These are phyloP conservation scores for Metridium senile DNA, from an alignment of 92 coral and sea anemone species.

Conservation along the genomic window DNA sequence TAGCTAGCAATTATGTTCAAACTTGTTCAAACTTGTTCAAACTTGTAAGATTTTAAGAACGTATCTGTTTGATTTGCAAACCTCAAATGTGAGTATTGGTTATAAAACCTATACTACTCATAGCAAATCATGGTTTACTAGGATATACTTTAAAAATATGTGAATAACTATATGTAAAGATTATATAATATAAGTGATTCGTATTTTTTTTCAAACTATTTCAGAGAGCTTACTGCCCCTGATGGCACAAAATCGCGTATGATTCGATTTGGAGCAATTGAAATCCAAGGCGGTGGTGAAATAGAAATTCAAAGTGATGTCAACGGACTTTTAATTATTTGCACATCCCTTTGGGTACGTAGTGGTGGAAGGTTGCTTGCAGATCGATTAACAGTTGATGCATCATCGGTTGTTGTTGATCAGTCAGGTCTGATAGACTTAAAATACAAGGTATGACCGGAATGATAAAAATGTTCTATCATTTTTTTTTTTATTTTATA, in stretches of 20 bases:
- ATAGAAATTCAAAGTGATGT: slow-evolving; percentile 67
- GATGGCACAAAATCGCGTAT: slow-evolving; percentile 61
- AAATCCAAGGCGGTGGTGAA: slow-evolving; percentile 66
- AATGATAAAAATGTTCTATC: background rate
- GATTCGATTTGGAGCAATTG: slow-evolving; percentile 48
- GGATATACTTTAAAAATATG: no score
- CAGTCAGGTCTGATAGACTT: slow-evolving; percentile 61
- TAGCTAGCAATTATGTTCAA: no score
- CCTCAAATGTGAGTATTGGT: no score
- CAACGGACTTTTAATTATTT: slow-evolving; percentile 46
- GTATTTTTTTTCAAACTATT: background rate
- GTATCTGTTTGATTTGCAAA: no score
- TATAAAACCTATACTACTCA: no score
- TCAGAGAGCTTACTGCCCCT: slow-evolving; percentile 55
- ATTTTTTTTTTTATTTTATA: no score
- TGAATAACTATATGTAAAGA: no score
- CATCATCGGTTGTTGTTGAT: slow-evolving; percentile 43
- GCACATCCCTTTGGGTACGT: slow-evolving; percentile 51
- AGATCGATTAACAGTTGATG: slow-evolving; percentile 40
- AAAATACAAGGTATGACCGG: slow-evolving; percentile 39
- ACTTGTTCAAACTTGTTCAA: no score
- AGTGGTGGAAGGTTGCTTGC: slow-evolving; percentile 58
- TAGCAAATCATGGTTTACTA: no score
- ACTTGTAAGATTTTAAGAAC: no score
- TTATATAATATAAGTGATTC: no score